Evolutionary conservation across 1,140 invertebrate species (phyloP), one percentile per base, ranked within the genome.

Genomic region (Drosophila lowei): DNA sequence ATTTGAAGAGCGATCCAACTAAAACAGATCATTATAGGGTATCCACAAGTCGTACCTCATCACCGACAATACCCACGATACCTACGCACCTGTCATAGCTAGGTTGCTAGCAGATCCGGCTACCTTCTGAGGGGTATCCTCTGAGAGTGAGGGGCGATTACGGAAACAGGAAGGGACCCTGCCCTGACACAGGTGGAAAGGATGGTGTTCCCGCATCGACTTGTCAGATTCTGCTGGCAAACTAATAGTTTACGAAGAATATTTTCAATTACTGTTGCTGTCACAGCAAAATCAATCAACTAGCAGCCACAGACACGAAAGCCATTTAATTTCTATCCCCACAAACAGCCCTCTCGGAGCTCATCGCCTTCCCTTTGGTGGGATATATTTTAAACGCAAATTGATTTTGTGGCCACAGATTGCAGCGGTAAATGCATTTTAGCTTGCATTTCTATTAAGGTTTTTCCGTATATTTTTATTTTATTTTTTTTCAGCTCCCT

Each of bases 251-350:
- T 72, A 76, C 66, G 50, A 34, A 54, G 80, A 88, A 88, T 78
- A 83, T 81, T 88, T 86, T 76, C 83, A 86, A 86, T 86, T 86
- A 86, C 81, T 74, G 77, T 66, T 86, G 78, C 83, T 88, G 83
- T 88, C 78, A 86, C 77, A 88, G 83, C 83, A 83, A 86, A 86
- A 86, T 88, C 83, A 83, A 86, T 88, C 81, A 85, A 83, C 79
- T 86, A 62, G 74, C 52, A 71, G 54, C 83, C 83, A 86, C 80
- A 80, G 58, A 79, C 52, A 75, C 67, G 67, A 79, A 76, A 84
- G 63, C 77, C 81, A 88, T 86, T 86, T 81, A 81, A 75, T 86
- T 85, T 78, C 34, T 55, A 72, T 62, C 18, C 25, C 68, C 38
- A 28, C 59, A 42, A 59, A 34, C 16, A 42, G 28, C 25, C 8